phyloP scores from a whole-genome alignment of 2,888 invertebrate species.

The Phytoseiulus persimilis region DNA sequence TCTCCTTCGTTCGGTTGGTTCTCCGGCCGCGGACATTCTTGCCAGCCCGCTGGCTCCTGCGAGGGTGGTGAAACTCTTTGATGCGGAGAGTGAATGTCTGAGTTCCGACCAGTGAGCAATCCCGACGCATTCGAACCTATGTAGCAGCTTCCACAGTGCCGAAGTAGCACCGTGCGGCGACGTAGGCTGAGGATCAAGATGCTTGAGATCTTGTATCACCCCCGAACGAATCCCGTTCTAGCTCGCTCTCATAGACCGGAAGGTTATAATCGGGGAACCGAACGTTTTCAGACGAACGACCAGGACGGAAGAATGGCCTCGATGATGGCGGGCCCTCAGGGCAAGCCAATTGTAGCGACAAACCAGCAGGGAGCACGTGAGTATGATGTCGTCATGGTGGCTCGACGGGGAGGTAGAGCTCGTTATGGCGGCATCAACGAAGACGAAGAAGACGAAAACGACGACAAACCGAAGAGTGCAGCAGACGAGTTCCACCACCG shows the following conservation, averaged over 20 bases:
- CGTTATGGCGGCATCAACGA: slow-evolving; percentile 24
- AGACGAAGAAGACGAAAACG: slow-evolving; percentile 38
- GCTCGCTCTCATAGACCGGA: background rate
- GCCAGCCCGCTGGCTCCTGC: no score
- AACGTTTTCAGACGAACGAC: slow-evolving; percentile 37
- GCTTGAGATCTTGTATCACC: background rate
- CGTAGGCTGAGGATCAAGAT: no score
- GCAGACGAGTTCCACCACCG: slow-evolving; percentile 16
- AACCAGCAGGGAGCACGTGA: slow-evolving; percentile 35
- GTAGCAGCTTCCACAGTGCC: no score
- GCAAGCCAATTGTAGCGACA: slow-evolving; percentile 5
- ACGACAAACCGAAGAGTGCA: slow-evolving; percentile 33
- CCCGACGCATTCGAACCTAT: no score
- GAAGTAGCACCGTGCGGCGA: no score
- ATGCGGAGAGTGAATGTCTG: no score
- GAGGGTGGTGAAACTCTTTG: no score
- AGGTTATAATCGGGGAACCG: background rate
- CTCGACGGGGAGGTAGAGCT: slow-evolving; percentile 14
- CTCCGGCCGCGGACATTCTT: no score
- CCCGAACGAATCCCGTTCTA: background rate
- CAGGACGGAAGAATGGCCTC: slow-evolving; percentile 28
- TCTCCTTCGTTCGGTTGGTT: no score
- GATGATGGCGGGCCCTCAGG: slow-evolving; percentile 35
- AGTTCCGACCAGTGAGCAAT: no score
- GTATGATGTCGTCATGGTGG: slow-evolving; percentile 13